Evolutionary conservation across 2,888 invertebrate species (phyloP).

Genomic region (Eucera pruinosa): DNA sequence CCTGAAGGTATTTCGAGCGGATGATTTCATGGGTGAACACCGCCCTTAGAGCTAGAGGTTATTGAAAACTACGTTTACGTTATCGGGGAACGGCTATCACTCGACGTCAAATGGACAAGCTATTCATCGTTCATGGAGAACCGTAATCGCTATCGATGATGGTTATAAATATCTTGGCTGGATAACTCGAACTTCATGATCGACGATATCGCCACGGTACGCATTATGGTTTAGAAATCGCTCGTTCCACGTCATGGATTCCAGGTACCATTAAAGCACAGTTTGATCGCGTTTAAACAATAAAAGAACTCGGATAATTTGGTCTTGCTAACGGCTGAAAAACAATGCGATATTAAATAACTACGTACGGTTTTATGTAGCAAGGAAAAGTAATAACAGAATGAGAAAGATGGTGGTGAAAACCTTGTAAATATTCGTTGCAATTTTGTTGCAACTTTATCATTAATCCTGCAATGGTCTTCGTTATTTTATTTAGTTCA

Average conservation of each 20-base stretch:
- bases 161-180: conserved; percentile 48
- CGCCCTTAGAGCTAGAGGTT: conserved; percentile 23
- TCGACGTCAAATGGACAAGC: conserved; percentile 32
- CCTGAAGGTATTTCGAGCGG: neutral
- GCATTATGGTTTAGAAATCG: conserved; percentile 33
- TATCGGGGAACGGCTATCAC: conserved; percentile 61
- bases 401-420: too few relatives aligned
- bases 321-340: neutral
- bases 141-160: conserved; percentile 50
- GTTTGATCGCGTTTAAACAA: conserved; percentile 24
- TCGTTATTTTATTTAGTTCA: too few relatives aligned
- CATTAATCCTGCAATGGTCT: too few relatives aligned
- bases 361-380: neutral
- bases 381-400: neutral
- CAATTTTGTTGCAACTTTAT: too few relatives aligned
- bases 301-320: conserved; percentile 33
- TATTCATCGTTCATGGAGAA: conserved; percentile 48
- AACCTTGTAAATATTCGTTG: too few relatives aligned
- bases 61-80: conserved; percentile 47
- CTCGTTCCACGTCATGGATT: neutral
- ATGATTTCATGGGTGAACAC: conserved; percentile 7
- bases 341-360: conserved; percentile 26
- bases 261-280: conserved; percentile 17
- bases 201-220: conserved; percentile 36
- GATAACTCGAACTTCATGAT: conserved; percentile 37